Percentiles rank a stretch among this genome's conserved stretches.
Conservation (phyloP, 2,888 invertebrate genomes). For the Mesodorylaimus sp. region DNA sequence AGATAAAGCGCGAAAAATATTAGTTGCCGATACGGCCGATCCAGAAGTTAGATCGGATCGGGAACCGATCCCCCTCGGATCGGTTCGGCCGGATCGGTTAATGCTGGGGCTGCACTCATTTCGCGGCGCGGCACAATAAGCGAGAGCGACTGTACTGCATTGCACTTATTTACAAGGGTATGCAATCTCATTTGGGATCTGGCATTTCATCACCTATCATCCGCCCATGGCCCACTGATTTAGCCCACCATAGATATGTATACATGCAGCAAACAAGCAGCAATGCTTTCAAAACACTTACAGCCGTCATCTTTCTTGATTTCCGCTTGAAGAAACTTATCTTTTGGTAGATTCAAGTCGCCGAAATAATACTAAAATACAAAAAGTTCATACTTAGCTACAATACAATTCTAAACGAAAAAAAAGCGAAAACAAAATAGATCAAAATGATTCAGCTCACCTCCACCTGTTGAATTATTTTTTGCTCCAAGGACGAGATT, state of each 20-base stretch:
- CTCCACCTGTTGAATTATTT: too few relatives aligned
- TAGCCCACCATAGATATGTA: background rate
- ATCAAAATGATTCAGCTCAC: conserved; percentile 1
- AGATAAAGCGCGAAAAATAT: too few relatives aligned
- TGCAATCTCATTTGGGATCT: too few relatives aligned
- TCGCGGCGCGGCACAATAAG: too few relatives aligned
- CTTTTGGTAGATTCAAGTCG: conserved; percentile 70
- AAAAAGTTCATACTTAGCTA: conserved; percentile 12
- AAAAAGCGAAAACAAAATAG: background rate
- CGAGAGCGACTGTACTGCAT: background rate
- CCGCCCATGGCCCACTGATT: background rate
- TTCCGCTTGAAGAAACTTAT: conserved; percentile 77
- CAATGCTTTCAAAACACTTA: conserved; percentile 19
- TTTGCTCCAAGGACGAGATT: too few relatives aligned
- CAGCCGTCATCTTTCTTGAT: conserved; percentile 58
- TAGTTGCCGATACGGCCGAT: too few relatives aligned
- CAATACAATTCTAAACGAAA: background rate
- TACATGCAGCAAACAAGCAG: background rate
- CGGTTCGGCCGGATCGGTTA: too few relatives aligned
- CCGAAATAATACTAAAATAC: conserved; percentile 54
- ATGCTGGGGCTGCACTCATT: too few relatives aligned
- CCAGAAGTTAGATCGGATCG: too few relatives aligned
- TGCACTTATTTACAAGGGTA: background rate
- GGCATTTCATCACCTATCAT: background rate
- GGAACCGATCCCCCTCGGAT: too few relatives aligned